Conservation (phyloP, 2,113 vertebrate species). For the Semnopithecus entellus region DNA sequence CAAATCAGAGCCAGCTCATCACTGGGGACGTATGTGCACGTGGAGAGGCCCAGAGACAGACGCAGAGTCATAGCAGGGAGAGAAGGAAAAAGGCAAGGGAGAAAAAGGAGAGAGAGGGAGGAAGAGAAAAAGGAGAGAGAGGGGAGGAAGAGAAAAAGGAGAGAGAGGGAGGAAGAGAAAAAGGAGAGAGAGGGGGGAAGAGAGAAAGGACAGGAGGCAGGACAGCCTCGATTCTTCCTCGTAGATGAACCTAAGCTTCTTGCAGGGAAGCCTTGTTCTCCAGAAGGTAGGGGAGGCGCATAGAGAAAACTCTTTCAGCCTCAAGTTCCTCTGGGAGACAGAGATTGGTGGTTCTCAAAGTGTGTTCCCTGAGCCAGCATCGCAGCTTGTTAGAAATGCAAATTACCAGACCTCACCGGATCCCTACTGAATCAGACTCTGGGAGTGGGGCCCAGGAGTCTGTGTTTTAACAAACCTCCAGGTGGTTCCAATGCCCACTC, state of each 20-base stretch:
- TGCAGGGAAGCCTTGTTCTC: neutral
- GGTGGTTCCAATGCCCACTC: neutral
- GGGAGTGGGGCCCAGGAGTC: neutral
- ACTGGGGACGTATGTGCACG: neutral
- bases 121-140: no score
- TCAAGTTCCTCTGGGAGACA: neutral
- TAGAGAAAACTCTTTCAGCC: neutral
- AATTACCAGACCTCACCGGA: neutral
- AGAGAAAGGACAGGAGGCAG: neutral
- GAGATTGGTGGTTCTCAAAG: neutral
- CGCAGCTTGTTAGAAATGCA: neutral
- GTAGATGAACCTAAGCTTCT: neutral
- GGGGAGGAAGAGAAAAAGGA: no score
- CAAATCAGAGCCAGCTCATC: conserved; percentile 65
- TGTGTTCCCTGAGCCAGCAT: neutral
- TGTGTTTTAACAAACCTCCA: neutral
- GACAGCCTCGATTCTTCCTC: neutral
- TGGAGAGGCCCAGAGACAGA: conserved; percentile 18
- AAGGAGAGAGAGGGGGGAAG: neutral
- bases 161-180: neutral
- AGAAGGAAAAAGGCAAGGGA: neutral
- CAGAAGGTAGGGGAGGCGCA: neutral
- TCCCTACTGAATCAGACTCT: neutral
- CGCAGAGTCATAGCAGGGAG: neutral
- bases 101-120: neutral